phyloP scores from a whole-genome alignment of 1,140 invertebrate genomes.

The Dendroctonus valens region DNA sequence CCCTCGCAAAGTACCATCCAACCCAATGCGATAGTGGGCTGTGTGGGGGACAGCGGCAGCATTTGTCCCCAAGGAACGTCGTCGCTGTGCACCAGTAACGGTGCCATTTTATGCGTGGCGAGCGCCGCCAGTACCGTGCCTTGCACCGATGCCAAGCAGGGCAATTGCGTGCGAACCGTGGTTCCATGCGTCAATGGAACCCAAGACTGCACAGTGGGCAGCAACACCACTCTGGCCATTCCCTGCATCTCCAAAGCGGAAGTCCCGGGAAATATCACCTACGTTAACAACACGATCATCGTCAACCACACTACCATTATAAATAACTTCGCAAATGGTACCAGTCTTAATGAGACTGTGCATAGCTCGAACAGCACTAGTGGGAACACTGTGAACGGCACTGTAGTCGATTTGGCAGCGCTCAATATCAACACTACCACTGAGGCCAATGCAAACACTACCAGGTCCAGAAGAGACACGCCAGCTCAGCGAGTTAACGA shows the following conservation, averaged over 20 bases:
- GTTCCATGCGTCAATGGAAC: slow-evolving; percentile 39
- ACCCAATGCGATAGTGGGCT: slow-evolving; percentile 35
- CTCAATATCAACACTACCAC: background rate
- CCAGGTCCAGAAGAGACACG: slow-evolving; percentile 22
- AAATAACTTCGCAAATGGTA: slow-evolving; percentile 22
- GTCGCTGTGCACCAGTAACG: slow-evolving; percentile 39
- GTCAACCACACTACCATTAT: slow-evolving; percentile 26
- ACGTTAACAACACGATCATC: slow-evolving; percentile 38
- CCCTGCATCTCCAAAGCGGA: slow-evolving; percentile 39
- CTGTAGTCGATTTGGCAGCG: background rate
- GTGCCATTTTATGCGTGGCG: slow-evolving; percentile 42
- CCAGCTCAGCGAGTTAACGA: slow-evolving; percentile 13
- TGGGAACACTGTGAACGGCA: background rate
- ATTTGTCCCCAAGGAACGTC: slow-evolving; percentile 39
- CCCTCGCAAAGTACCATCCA: slow-evolving; percentile 35
- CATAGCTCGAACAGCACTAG: slow-evolving; percentile 3
- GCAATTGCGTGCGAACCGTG: slow-evolving; percentile 34
- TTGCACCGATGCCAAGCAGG: slow-evolving; percentile 29
- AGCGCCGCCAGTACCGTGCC: slow-evolving; percentile 36
- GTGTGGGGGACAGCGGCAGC: slow-evolving; percentile 34
- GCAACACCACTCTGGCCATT: slow-evolving; percentile 31
- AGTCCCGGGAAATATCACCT: slow-evolving; percentile 36
- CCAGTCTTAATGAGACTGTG: slow-evolving; percentile 1
- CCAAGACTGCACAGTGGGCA: slow-evolving; percentile 22
- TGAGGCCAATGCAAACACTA: slow-evolving; percentile 12